phyloP scores from a whole-genome alignment of 2,797 vertebrate genomes.

The Clarias laeviceps region DNA sequence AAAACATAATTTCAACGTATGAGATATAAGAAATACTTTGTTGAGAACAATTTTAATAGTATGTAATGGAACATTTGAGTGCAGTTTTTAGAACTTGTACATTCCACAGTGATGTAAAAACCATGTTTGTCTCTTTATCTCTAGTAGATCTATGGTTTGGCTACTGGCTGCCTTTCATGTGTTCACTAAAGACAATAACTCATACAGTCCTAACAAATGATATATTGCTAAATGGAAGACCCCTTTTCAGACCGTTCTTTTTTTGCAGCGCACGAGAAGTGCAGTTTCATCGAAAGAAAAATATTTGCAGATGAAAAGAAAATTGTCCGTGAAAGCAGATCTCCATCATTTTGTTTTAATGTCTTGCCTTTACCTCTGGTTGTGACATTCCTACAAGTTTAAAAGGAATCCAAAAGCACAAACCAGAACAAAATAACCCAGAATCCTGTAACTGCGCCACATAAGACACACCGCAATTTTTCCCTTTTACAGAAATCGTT shows the following conservation, averaged over 20 bases:
- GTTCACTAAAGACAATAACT: slow-evolving; percentile 35
- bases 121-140: slow-evolving; percentile 45
- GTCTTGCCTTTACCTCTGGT: neutral
- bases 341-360: slow-evolving; percentile 5
- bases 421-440: slow-evolving; percentile 7
- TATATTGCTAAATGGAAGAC: slow-evolving; percentile 9
- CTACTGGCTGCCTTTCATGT: slow-evolving; percentile 41
- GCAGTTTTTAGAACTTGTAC: slow-evolving; percentile 31
- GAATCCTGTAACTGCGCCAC: neutral
- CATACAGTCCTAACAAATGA: slow-evolving; percentile 27
- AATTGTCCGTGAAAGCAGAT: neutral
- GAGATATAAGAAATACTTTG: slow-evolving; percentile 1
- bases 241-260: neutral
- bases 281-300: neutral
- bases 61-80: slow-evolving; percentile 30
- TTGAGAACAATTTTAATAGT: slow-evolving; percentile 19
- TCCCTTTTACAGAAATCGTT: slow-evolving; percentile 29
- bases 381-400: neutral
- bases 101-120: slow-evolving; percentile 45
- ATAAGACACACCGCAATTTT: neutral
- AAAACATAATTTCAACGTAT: slow-evolving; percentile 8
- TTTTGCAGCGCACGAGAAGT: neutral
- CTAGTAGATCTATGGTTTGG: slow-evolving; percentile 30
- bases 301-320: neutral
- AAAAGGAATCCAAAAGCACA: slow-evolving; percentile 7